Evolutionary conservation across 2,113 vertebrate genomes (phyloP).

Genomic region (Cyprinodon variegatus): DNA sequence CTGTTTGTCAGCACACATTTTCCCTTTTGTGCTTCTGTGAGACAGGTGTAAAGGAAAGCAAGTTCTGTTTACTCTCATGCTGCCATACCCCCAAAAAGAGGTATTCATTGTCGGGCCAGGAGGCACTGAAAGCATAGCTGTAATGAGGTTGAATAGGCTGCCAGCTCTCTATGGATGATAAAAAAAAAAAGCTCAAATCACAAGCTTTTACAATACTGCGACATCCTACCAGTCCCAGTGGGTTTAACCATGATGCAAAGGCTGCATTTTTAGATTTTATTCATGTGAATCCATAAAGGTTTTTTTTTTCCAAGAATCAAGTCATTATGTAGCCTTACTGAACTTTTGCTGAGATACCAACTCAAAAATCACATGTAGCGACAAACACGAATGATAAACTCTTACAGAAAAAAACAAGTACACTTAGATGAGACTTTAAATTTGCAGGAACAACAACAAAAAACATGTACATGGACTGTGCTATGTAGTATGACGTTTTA

Average conservation of each 20-base stretch:
- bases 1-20: conserved; percentile 16
- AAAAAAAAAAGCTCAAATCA: conserved; percentile 46
- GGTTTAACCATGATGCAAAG: conserved; percentile 32
- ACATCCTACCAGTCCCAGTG: conserved; percentile 47
- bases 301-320: background rate
- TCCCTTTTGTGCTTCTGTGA: conserved; percentile 34
- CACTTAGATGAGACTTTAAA: too few species aligned
- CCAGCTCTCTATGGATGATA: conserved; percentile 47
- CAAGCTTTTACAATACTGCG: conserved; percentile 38
- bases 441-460: background rate
- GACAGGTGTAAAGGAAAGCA: conserved; percentile 47
- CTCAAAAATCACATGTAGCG: background rate
- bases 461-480: background rate
- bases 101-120: conserved; percentile 52
- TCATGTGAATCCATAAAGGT: conserved; percentile 10
- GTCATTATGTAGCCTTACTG: too few species aligned
- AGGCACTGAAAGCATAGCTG: conserved; percentile 48
- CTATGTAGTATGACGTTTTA: too few species aligned
- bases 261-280: conserved; percentile 5
- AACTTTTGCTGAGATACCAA: background rate
- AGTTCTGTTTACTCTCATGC: conserved; percentile 53
- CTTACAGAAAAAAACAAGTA: too few species aligned
- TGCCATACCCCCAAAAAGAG: conserved; percentile 48
- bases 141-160: conserved; percentile 62
- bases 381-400: too few species aligned